A percentile compares a stretch with the other conserved stretches of the same genome.
Conservation (phyloP, 2,797 vertebrate species). For the Neosilurus mollespiculum region DNA sequence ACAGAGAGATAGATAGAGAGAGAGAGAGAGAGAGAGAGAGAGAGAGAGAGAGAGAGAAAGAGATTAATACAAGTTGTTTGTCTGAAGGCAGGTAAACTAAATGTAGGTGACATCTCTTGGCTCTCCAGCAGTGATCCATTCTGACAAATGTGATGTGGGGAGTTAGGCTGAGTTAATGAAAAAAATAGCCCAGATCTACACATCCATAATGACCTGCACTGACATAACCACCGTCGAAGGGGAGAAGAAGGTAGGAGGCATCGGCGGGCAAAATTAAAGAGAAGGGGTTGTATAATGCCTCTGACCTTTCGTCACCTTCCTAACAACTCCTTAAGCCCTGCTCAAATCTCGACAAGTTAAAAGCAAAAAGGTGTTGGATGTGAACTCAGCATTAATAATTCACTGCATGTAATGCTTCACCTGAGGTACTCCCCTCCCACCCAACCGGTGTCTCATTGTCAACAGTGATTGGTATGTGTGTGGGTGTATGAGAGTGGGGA, state of each 20-base stretch:
- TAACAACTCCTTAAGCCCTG: constrained; percentile 19
- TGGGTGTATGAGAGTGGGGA: constrained; percentile 12
- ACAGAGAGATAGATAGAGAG: no score
- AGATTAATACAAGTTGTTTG: constrained; percentile 44
- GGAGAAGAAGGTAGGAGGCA: constrained; percentile 7
- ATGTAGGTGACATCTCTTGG: constrained; percentile 45
- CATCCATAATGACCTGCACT: constrained; percentile 40
- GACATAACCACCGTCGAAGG: constrained; percentile 34
- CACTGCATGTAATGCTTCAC: constrained; percentile 41
- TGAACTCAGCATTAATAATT: constrained; percentile 58
- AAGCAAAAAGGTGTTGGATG: constrained; percentile 51
- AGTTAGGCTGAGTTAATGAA: constrained; percentile 41
- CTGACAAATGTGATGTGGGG: constrained; percentile 43
- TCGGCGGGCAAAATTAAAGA: constrained; percentile 16
- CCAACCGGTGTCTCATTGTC: constrained; percentile 13
- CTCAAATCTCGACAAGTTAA: constrained; percentile 50
- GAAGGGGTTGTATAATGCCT: not conserved
- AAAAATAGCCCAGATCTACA: constrained; percentile 34
- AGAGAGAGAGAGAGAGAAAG: not conserved
- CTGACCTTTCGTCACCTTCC: constrained; percentile 3
- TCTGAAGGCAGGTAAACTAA: constrained; percentile 54
- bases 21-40: not conserved
- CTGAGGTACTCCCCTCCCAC: constrained; percentile 37
- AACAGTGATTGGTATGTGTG: constrained; percentile 18
- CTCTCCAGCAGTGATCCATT: constrained; percentile 41